Percentiles rank a stretch among this genome's conserved stretches.
These are phyloP conservation scores for Vannuccia rotundouncinata DNA, from an alignment of 2,888 invertebrate genomes.

Conservation along the genomic window DNA sequence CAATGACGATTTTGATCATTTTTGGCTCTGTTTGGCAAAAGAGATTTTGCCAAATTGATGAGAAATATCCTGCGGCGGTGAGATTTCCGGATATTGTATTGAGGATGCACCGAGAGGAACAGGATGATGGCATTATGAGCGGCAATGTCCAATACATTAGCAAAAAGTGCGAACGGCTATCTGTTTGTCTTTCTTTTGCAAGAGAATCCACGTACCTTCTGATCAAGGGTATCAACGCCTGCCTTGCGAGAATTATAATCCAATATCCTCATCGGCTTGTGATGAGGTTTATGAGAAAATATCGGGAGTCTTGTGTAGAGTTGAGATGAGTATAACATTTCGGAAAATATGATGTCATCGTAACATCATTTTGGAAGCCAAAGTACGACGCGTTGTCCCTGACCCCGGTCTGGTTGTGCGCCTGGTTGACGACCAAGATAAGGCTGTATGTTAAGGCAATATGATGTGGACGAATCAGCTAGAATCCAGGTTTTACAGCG, in stretches of 20 bases:
- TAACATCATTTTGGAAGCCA: constrained; percentile 15
- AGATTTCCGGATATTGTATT: not conserved
- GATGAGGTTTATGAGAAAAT: constrained; percentile 8
- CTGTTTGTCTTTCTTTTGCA: constrained; percentile 32
- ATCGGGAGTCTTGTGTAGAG: not conserved
- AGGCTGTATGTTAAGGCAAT: constrained; percentile 29
- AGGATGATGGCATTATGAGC: constrained; percentile 20
- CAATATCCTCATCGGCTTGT: constrained; percentile 1
- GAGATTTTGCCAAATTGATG: constrained; percentile 21
- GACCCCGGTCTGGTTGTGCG: constrained; percentile 20
- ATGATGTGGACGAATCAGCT: constrained; percentile 8
- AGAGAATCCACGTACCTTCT: not conserved
- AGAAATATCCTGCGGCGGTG: constrained; percentile 10
- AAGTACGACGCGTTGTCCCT: constrained; percentile 1
- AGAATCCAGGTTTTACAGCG: constrained; percentile 10
- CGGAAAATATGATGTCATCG: constrained; percentile 5
- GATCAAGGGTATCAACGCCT: constrained; percentile 25
- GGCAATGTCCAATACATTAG: not conserved
- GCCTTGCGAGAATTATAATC: constrained; percentile 19
- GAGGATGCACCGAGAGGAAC: constrained; percentile 3
- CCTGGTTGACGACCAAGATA: constrained; percentile 13
- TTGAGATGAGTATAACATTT: constrained; percentile 30
- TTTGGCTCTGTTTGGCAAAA: constrained; percentile 10
- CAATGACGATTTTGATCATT: not conserved
- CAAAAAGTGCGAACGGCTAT: constrained; percentile 12